phyloP scores from a whole-genome alignment of 2,113 vertebrate genomes.

The Sander lucioperca region DNA sequence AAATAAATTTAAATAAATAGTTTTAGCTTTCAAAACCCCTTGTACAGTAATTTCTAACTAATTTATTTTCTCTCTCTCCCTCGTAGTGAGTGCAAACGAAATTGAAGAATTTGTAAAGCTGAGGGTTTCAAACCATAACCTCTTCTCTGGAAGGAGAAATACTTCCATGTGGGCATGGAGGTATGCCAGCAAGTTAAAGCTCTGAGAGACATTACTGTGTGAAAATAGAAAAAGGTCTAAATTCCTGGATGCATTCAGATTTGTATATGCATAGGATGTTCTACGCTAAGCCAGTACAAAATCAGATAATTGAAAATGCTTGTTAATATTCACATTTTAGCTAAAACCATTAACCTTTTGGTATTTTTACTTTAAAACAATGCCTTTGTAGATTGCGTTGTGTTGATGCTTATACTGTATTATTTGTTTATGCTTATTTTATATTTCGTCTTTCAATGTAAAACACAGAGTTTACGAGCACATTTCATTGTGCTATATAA shows the following conservation, averaged over 20 bases:
- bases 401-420: no score
- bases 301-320: neutral
- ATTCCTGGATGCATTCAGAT: neutral
- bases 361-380: no score
- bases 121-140: slow-evolving; percentile 71
- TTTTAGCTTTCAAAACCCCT: neutral
- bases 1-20: no score
- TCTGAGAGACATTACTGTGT: neutral
- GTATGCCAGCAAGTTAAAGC: slow-evolving; percentile 36
- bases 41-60: neutral
- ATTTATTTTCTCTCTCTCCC: neutral
- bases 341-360: neutral
- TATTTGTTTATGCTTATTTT: no score
- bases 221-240: neutral
- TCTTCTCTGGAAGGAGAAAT: slow-evolving; percentile 80
- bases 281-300: neutral
- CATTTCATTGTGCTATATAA: no score
- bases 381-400: no score
- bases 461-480: no score
- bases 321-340: neutral
- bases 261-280: neutral
- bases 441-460: no score
- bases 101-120: slow-evolving; percentile 76
- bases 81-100: slow-evolving; percentile 73
- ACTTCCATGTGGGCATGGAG: slow-evolving; percentile 77